These are phyloP conservation scores for Psittacula cyanocephala DNA, from an alignment of 2,113 vertebrate genomes.

Conservation along the genomic window DNA sequence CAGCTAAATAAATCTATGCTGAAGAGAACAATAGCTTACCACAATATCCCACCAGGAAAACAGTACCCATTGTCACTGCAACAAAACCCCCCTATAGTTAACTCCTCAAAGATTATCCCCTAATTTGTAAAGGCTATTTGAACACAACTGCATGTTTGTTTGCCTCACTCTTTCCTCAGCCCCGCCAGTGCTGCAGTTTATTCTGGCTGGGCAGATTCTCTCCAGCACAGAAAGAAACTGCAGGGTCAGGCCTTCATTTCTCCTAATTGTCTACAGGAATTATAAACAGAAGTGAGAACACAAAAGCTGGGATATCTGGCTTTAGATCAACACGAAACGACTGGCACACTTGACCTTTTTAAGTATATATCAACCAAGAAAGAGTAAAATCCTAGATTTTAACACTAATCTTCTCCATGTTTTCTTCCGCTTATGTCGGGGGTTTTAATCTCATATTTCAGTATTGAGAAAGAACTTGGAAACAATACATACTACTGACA, in stretches of 20 bases:
- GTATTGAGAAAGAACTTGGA: neutral
- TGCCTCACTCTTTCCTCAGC: neutral
- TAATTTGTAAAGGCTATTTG: neutral
- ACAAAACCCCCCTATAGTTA: neutral
- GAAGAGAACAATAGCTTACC: slow-evolving; percentile 11
- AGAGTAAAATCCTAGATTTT: neutral
- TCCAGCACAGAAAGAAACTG: slow-evolving; percentile 1
- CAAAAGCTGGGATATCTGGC: neutral
- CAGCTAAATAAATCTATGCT: neutral
- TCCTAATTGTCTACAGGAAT: neutral
- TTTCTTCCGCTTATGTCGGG: neutral
- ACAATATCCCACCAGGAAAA: neutral
- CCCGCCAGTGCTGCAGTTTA: neutral
- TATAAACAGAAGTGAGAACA: neutral
- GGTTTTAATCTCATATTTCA: neutral
- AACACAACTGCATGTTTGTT: neutral
- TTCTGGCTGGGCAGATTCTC: neutral
- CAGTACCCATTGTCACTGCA: neutral
- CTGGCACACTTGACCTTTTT: neutral
- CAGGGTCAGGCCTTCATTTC: neutral
- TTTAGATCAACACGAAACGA: neutral
- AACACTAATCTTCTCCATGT: neutral
- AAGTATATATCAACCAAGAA: neutral
- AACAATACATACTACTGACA: neutral
- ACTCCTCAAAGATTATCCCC: neutral